These are phyloP conservation scores for Eueides isabella DNA, from an alignment of 1,140 invertebrate genomes.

Conservation along the genomic window DNA sequence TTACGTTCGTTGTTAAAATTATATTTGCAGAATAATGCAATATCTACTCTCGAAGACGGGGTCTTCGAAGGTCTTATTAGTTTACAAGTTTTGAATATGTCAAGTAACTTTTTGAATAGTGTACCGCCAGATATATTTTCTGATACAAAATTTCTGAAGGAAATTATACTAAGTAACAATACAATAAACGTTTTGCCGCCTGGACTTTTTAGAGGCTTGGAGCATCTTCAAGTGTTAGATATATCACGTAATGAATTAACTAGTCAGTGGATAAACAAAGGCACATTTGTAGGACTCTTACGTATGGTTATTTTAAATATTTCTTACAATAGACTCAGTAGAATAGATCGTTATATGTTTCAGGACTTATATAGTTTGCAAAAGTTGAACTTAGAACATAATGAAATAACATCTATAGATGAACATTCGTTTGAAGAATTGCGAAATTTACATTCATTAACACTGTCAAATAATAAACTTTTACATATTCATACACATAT, in stretches of 20 bases:
- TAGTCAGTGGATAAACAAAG: constrained; percentile 89
- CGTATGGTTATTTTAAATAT: constrained; percentile 90
- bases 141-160: constrained; percentile 85
- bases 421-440: constrained; percentile 89
- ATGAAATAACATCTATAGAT: constrained; percentile 87
- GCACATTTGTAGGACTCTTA: constrained; percentile 89
- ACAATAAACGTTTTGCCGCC: constrained; percentile 89
- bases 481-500: constrained; percentile 86
- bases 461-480: constrained; percentile 89
- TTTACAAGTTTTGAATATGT: constrained; percentile 88
- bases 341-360: constrained; percentile 88
- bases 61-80: constrained; percentile 86
- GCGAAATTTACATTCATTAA: constrained; percentile 89
- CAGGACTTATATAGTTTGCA: constrained; percentile 89
- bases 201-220: constrained; percentile 88
- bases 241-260: constrained; percentile 90
- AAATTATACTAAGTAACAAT: constrained; percentile 91
- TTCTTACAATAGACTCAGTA: constrained; percentile 87
- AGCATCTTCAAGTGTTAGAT: constrained; percentile 90
- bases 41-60: constrained; percentile 87
- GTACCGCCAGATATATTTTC: constrained; percentile 89
- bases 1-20: constrained; percentile 86
- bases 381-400: constrained; percentile 89
- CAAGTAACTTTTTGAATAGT: constrained; percentile 88
- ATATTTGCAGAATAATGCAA: constrained; percentile 88